phyloP scores from a whole-genome alignment of 2,888 invertebrate species.

The Onchidella celtica region DNA sequence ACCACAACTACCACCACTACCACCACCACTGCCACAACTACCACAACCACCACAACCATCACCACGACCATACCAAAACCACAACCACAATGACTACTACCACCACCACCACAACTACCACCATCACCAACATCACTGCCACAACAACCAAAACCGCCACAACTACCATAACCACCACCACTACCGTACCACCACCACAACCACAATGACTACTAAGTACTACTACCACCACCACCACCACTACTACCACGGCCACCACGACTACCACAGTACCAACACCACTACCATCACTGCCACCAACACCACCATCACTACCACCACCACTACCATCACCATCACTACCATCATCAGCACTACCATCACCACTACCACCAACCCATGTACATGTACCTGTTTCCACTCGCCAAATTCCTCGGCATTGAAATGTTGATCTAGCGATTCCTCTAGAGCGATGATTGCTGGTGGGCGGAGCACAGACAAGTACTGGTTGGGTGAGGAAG shows the following conservation, averaged over 20 bases:
- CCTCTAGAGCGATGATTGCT: slow-evolving; percentile 28
- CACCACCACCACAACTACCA: neutral
- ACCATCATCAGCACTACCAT: neutral
- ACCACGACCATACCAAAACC: neutral
- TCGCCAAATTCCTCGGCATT: slow-evolving; percentile 83
- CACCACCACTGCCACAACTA: neutral
- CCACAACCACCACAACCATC: neutral
- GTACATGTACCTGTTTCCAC: slow-evolving; percentile 89
- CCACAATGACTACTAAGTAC: slow-evolving; percentile 3
- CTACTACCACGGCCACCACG: neutral
- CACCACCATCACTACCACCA: slow-evolving; percentile 9
- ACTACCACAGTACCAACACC: neutral
- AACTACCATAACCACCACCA: neutral
- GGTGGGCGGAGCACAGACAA: slow-evolving; percentile 92
- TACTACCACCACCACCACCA: neutral
- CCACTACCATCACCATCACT: neutral
- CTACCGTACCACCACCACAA: neutral
- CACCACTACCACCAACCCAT: neutral
- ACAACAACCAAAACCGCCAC: neutral
- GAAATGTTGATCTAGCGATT: slow-evolving; percentile 85
- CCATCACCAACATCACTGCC: neutral
- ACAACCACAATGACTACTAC: neutral
- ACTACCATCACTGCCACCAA: neutral
- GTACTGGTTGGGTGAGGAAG: too few relatives aligned
- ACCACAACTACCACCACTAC: slow-evolving; percentile 12